These are phyloP conservation scores for Triplophysa dalaica DNA, from an alignment of 2,113 vertebrate genomes.

Conservation along the genomic window DNA sequence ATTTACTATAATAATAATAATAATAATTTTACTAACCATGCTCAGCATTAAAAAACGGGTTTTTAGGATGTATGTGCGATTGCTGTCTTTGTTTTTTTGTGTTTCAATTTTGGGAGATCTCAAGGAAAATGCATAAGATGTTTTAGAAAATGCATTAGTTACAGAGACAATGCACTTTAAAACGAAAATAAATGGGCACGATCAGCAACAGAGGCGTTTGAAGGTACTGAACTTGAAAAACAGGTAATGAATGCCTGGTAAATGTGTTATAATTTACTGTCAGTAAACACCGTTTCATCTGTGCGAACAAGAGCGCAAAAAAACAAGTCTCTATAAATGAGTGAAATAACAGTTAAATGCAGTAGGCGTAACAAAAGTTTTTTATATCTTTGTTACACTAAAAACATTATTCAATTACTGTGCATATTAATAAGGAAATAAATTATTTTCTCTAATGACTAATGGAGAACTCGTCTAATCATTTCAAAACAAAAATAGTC, in stretches of 20 bases:
- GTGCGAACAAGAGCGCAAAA: background rate
- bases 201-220: background rate
- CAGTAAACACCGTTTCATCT: background rate
- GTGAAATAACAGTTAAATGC: too few species aligned
- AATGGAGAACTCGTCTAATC: too few species aligned
- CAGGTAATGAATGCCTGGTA: background rate
- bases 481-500: background rate
- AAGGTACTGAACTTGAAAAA: constrained; percentile 26
- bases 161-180: too few species aligned
- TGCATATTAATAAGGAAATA: background rate
- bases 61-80: background rate
- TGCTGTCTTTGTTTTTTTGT: background rate
- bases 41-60: background rate
- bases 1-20: too few species aligned
- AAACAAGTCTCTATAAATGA: too few species aligned
- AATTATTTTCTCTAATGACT: background rate
- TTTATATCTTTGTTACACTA: background rate
- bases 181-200: too few species aligned
- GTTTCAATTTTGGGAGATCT: too few species aligned
- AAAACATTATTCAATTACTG: background rate
- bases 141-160: background rate
- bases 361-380: background rate
- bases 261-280: constrained; percentile 7
- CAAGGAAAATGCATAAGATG: background rate
- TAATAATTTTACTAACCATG: background rate